Evolutionary conservation across 2,888 invertebrate species (phyloP).

Genomic region (Alentia gelatinosa): DNA sequence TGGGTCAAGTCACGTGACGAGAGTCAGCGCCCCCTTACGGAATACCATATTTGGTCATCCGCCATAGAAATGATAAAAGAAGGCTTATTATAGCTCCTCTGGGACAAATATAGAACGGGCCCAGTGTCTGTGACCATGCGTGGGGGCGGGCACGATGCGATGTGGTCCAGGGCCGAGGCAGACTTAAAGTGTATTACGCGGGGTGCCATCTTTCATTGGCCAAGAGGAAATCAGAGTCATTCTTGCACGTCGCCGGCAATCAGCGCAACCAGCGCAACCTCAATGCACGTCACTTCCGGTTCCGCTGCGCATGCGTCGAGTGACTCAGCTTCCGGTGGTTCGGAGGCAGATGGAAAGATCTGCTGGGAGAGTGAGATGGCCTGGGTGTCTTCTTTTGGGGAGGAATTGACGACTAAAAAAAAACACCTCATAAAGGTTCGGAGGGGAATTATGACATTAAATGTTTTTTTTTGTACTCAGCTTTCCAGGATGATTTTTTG

Average conservation of each 20-base stretch:
- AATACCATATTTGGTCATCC: background rate
- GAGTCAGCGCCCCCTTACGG: background rate
- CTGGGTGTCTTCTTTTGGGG: too few relatives aligned
- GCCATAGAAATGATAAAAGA: background rate
- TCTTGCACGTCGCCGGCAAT: background rate
- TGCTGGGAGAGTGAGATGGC: too few relatives aligned
- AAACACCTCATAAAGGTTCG: too few relatives aligned
- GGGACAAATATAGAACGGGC: constrained; percentile 12
- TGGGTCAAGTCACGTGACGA: background rate
- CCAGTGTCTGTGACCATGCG: background rate
- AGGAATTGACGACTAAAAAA: too few relatives aligned
- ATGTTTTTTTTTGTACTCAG: too few relatives aligned
- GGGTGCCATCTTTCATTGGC: background rate
- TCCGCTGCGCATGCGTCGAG: background rate
- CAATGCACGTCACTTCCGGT: constrained; percentile 9
- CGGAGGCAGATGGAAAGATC: too few relatives aligned
- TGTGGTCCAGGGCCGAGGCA: background rate
- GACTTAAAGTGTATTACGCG: background rate
- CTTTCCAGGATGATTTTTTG: too few relatives aligned
- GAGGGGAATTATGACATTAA: too few relatives aligned
- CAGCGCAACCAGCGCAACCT: background rate
- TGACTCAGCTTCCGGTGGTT: background rate
- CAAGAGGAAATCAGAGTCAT: background rate
- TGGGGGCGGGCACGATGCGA: background rate
- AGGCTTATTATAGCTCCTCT: background rate